Evolutionary conservation across 2,797 vertebrate genomes (phyloP).

Genomic region (Graptemys geographica): DNA sequence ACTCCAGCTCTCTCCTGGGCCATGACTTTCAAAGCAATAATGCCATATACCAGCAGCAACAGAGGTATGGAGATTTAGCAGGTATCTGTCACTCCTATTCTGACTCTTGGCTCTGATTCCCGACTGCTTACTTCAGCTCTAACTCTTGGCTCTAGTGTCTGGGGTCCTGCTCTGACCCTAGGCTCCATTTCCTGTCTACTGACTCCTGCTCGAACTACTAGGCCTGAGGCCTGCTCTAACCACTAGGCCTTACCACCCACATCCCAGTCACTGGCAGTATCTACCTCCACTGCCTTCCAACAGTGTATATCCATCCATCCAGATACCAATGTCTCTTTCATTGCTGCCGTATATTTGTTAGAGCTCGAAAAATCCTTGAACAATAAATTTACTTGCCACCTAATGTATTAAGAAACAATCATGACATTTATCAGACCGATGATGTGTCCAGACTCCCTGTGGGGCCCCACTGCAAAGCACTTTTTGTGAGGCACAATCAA

Average conservation of each 20-base stretch:
- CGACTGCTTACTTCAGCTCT: not conserved
- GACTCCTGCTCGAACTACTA: not conserved
- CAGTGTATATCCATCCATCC: not conserved
- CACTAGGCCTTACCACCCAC: not conserved
- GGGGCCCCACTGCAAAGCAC: not conserved
- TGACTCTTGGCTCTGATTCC: not conserved
- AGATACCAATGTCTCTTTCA: not conserved
- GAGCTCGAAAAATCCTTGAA: not conserved
- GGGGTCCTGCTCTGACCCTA: not conserved
- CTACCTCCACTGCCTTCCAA: not conserved
- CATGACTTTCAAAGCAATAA: not conserved
- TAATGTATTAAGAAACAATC: constrained; percentile 7
- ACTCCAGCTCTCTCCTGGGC: not conserved
- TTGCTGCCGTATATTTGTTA: not conserved
- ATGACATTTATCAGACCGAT: not conserved
- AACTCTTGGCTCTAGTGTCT: not conserved
- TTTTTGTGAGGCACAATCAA: not conserved
- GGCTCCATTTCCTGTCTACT: not conserved
- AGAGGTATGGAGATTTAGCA: not conserved
- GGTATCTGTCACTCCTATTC: not conserved
- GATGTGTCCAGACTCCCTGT: not conserved
- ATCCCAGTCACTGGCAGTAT: not conserved
- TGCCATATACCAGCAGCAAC: not conserved
- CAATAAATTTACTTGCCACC: not conserved
- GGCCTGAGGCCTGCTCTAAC: not conserved